Base-by-base conservation (phyloP, 2,113 vertebrate genomes). In the Nestor notabilis region DNA sequence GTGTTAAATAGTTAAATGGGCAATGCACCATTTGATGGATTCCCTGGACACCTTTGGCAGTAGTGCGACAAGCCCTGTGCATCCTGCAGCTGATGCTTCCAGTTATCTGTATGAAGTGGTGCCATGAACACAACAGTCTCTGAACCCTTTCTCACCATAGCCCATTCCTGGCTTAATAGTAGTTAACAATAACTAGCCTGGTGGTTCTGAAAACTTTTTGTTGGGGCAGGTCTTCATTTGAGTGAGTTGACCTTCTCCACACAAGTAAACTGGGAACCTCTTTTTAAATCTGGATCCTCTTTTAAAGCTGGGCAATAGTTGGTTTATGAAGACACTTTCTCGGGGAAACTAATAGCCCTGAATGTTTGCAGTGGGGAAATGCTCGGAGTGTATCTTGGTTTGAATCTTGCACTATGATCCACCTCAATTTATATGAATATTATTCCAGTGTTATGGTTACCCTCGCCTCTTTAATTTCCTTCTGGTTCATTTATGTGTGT, bases 81-180 rank as follows among this genome's bases (percentile, higher is more conserved):
- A 8, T 16, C 76, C 46, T 53, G 66, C 52, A 71, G 61, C 20
- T 11, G 27, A 2, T 60, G 5, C 13, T 43, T 44, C 44, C 11
- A 1, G 23, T 25, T 35, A 17, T 50, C 41, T 78, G 37, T 10
- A 3, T 23, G 68, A 27, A 50, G 2, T 2, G 27, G 21, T 39
- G 35, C 39, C 24, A 2, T 1, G 15, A 77, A 20, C 29, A 3
- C 46, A 46, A 0, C 7, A 17, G 16, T 3, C 35, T 47, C 44
- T 50, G 53, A n/a, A 20, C 35, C 46, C 18, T 50, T 9, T 60
- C 17, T 29, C 47, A 41, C 17, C 29, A 3, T 15, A 46, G 31
- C 72, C 18, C 3, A 0, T 6, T 37, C 35, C 41, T 27, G 33
- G 16, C 28, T 46, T 63, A 16, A 20, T 2, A 43, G 15, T 15